phyloP scores from a whole-genome alignment of 2,888 invertebrate genomes.

The Cephus pulcher region DNA sequence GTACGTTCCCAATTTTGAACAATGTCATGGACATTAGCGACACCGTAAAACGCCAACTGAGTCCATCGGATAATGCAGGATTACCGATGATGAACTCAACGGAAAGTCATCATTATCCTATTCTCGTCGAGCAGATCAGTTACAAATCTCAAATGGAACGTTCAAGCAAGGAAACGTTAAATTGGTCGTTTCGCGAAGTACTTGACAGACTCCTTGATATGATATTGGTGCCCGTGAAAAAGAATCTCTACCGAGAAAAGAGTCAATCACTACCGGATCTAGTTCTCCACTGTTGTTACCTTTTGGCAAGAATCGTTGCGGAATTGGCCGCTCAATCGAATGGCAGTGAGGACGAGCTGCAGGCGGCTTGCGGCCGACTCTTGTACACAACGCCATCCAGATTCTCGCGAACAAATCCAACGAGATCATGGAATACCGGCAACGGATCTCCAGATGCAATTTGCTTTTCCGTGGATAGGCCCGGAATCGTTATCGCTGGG shows the following conservation, averaged over 20 bases:
- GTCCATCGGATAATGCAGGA: slow-evolving; percentile 78
- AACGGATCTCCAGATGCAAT: slow-evolving; percentile 97
- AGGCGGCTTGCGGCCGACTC: slow-evolving; percentile 80
- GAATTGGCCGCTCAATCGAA: slow-evolving; percentile 87
- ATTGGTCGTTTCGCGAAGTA: slow-evolving; percentile 83
- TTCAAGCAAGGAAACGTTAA: slow-evolving; percentile 57
- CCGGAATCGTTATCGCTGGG: slow-evolving; percentile 90
- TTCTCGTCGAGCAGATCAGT: slow-evolving; percentile 83
- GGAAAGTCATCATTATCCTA: slow-evolving; percentile 80
- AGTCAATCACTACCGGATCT: slow-evolving; percentile 71
- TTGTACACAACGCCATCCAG: slow-evolving; percentile 88
- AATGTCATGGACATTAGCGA: slow-evolving; percentile 67
- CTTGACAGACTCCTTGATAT: slow-evolving; percentile 85
- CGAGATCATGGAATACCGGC: slow-evolving; percentile 96
- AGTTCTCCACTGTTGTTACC: slow-evolving; percentile 79
- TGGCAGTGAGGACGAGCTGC: slow-evolving; percentile 81
- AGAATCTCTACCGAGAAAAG: slow-evolving; percentile 69
- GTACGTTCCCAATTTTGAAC: slow-evolving; percentile 79
- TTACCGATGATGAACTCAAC: slow-evolving; percentile 76
- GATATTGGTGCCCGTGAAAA: slow-evolving; percentile 81
- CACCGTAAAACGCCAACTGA: slow-evolving; percentile 69
- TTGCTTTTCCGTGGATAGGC: slow-evolving; percentile 91
- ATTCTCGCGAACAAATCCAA: slow-evolving; percentile 90
- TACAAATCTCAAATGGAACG: slow-evolving; percentile 72
- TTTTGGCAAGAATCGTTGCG: slow-evolving; percentile 85